phyloP scores from a whole-genome alignment of 23 tunicate species.

The Styela clava region DNA sequence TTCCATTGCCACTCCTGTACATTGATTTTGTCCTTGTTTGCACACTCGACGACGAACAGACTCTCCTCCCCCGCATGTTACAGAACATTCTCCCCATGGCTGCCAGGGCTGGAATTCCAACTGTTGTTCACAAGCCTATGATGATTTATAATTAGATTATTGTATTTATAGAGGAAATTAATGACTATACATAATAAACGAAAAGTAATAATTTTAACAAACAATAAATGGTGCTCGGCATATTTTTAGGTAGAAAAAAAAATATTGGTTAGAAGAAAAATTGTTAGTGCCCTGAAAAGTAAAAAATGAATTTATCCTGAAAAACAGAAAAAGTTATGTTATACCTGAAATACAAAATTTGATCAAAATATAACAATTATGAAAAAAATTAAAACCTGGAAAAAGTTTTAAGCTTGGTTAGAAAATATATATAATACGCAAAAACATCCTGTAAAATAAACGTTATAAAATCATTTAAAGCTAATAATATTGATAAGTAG shows the following conservation, averaged over 20 bases:
- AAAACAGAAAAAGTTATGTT: no score
- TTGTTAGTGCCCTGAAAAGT: neutral
- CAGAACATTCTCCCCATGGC: constrained; percentile 35
- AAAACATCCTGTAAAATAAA: no score
- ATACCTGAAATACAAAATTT: neutral
- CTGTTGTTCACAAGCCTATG: neutral
- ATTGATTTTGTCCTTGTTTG: neutral
- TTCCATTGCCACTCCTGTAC: constrained; percentile 39
- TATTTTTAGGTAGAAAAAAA: neutral
- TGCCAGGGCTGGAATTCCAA: constrained; percentile 33
- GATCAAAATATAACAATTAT: neutral
- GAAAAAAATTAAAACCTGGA: no score
- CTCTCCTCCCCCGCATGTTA: constrained; percentile 75
- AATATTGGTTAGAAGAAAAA: neutral
- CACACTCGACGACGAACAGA: constrained; percentile 39
- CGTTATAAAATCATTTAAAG: no score
- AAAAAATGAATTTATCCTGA: neutral
- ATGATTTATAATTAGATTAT: neutral
- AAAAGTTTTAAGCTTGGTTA: no score
- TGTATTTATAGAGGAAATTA: neutral
- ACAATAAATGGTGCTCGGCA: neutral
- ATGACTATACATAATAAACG: neutral
- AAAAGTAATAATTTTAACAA: no score
- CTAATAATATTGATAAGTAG: no score
- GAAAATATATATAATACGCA: no score